Conservation (phyloP, 2,113 vertebrate species). For the Pterocles burchelli region DNA sequence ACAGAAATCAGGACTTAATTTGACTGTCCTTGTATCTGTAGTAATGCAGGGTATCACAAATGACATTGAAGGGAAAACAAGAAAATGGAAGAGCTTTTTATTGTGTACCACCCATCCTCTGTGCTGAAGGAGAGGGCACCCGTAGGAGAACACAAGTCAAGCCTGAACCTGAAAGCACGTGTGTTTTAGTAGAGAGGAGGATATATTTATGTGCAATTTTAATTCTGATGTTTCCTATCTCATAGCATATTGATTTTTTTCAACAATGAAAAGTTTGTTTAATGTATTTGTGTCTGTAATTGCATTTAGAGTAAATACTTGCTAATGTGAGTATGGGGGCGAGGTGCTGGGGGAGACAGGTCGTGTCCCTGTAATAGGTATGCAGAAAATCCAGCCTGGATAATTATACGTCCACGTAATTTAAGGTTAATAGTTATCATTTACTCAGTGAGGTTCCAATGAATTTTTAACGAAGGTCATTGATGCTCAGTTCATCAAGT, state of each 20-base stretch:
- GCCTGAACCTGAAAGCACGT: background rate
- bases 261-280: background rate
- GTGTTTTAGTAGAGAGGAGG: background rate
- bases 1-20: background rate
- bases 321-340: background rate
- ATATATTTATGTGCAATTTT: background rate
- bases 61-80: background rate
- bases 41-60: background rate
- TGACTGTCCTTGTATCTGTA: background rate
- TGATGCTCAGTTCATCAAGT: slow-evolving; percentile 9
- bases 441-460: slow-evolving; percentile 11
- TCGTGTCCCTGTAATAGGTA: background rate
- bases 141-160: fast-evolving
- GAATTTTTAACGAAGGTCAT: slow-evolving; percentile 14
- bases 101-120: background rate
- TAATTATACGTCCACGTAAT: slow-evolving; percentile 10
- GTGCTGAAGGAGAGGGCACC: background rate
- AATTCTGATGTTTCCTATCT: background rate
- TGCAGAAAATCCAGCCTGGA: background rate
- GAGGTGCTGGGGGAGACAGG: fast-evolving
- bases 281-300: background rate
- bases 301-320: background rate
- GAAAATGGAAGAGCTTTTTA: background rate
- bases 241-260: background rate
- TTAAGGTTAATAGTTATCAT: slow-evolving; percentile 19